Conservation (phyloP, 1,140 invertebrate species). For the Temnothorax curvispinosus region DNA sequence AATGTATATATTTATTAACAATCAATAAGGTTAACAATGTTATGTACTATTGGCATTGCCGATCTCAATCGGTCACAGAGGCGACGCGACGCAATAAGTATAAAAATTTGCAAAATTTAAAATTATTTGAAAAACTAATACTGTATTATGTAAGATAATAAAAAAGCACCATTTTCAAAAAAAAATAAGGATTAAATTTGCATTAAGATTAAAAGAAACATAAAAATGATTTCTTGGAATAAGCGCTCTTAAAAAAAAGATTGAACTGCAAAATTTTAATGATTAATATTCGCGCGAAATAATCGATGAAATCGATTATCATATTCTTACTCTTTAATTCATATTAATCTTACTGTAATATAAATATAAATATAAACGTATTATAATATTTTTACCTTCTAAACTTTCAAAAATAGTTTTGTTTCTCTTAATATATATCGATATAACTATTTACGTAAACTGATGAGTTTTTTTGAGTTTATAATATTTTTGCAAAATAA, state of each 20-base stretch:
- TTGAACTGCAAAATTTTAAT: background rate
- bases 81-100: background rate
- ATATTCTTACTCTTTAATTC: background rate
- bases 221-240: background rate
- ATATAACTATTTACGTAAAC: background rate
- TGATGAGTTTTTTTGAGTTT: background rate
- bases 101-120: slow-evolving; percentile 20
- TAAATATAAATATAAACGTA: slow-evolving; percentile 13
- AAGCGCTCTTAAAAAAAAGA: background rate
- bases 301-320: slow-evolving; percentile 8
- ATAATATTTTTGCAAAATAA: background rate
- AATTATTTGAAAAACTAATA: slow-evolving; percentile 43
- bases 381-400: background rate
- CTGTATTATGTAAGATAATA: slow-evolving; percentile 18
- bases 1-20: slow-evolving; percentile 57
- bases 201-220: background rate
- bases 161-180: background rate
- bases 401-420: slow-evolving; percentile 1
- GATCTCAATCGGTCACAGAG: slow-evolving; percentile 13
- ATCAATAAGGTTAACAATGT: slow-evolving; percentile 46
- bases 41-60: slow-evolving; percentile 14
- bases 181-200: background rate
- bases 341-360: slow-evolving; percentile 22
- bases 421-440: background rate
- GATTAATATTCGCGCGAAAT: background rate